Evolutionary conservation across 2,113 vertebrate genomes (phyloP).

Genomic region (Ageneiosus marmoratus): DNA sequence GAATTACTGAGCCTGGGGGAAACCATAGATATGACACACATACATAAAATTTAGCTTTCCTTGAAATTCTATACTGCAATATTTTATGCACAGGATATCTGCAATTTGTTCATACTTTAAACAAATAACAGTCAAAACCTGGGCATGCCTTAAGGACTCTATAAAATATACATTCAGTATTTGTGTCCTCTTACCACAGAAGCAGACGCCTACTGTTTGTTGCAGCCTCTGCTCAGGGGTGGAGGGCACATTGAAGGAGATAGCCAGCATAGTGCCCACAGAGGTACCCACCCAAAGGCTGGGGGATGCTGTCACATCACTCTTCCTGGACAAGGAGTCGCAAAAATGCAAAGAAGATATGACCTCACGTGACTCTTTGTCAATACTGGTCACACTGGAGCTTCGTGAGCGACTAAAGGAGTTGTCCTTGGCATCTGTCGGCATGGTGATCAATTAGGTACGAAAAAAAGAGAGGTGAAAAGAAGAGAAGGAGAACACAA

Average conservation of each 20-base stretch:
- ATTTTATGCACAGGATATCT: background rate
- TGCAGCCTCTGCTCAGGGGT: constrained; percentile 86
- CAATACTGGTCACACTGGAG: constrained; percentile 95
- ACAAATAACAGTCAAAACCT: background rate
- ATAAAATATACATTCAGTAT: background rate
- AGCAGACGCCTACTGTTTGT: constrained; percentile 85
- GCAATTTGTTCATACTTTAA: background rate
- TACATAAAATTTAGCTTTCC: background rate
- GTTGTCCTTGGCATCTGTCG: constrained; percentile 90
- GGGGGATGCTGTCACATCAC: constrained; percentile 75
- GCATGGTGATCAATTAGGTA: background rate
- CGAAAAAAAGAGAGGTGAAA: constrained; percentile 27
- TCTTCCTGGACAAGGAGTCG: constrained; percentile 87
- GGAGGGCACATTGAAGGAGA: constrained; percentile 84
- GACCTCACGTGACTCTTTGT: constrained; percentile 90
- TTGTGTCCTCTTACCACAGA: constrained; percentile 78
- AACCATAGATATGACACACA: constrained; percentile 30
- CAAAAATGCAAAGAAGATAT: constrained; percentile 92
- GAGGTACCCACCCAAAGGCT: constrained; percentile 93
- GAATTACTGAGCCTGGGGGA: constrained; percentile 82
- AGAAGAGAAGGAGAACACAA: background rate
- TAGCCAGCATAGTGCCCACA: constrained; percentile 84
- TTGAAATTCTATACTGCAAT: background rate
- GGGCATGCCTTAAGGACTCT: background rate
- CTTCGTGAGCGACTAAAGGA: constrained; percentile 93